Conservation (phyloP, 2,113 vertebrate species). For the Charadrius vociferus region DNA sequence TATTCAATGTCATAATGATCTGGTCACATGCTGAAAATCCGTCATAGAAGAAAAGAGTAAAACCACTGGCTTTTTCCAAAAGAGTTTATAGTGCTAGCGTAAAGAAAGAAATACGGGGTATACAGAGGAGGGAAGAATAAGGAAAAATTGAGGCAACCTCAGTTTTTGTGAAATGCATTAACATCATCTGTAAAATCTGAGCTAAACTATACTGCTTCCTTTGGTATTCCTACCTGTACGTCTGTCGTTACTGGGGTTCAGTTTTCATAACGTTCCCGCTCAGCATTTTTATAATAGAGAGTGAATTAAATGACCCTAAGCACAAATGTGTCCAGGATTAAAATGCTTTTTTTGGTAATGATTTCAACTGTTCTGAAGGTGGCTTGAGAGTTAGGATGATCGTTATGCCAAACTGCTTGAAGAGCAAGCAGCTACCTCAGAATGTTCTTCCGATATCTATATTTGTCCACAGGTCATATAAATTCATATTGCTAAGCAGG, state of each 20-base stretch:
- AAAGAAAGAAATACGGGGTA: not conserved
- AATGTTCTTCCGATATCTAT: not conserved
- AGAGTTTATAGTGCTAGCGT: not conserved
- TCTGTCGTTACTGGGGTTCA: not conserved
- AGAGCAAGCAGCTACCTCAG: not conserved
- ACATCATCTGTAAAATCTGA: not conserved
- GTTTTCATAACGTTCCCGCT: not conserved
- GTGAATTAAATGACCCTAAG: not conserved
- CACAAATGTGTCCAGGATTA: not conserved
- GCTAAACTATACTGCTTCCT: not conserved
- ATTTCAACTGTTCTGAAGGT: not conserved
- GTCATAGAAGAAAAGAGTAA: not conserved
- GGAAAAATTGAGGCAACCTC: not conserved
- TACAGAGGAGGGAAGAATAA: not conserved
- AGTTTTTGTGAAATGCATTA: not conserved
- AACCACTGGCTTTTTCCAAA: not conserved
- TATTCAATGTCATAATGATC: not conserved
- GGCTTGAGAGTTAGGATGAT: not conserved
- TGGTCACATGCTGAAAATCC: not conserved
- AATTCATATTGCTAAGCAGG: slow-evolving; percentile 3
- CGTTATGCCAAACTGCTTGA: not conserved
- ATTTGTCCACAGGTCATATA: slow-evolving; percentile 6
- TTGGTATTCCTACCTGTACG: not conserved
- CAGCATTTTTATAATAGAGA: not conserved
- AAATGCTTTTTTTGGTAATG: not conserved